These are phyloP conservation scores for Pristionchus arcanus DNA, from an alignment of 2,888 invertebrate species.

Conservation along the genomic window DNA sequence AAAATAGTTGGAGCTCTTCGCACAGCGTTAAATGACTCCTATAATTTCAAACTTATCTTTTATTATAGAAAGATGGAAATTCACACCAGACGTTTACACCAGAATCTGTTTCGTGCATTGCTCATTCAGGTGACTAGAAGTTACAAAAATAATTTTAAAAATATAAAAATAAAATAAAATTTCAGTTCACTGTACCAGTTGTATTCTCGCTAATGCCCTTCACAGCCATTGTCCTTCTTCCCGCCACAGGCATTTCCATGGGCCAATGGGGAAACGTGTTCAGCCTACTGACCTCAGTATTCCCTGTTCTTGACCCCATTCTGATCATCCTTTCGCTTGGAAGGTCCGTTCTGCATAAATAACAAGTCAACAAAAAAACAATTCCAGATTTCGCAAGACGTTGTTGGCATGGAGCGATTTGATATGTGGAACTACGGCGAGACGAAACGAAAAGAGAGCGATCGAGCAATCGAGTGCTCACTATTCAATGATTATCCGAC, in stretches of 20 bases:
- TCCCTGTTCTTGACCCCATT: background rate
- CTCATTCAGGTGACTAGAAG: constrained; percentile 17
- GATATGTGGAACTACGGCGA: background rate
- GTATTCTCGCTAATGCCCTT: background rate
- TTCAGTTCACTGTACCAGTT: background rate
- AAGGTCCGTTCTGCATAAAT: too few relatives aligned
- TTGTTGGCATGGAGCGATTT: background rate
- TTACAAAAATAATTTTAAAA: background rate
- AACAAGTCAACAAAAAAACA: too few relatives aligned
- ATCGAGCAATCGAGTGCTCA: background rate
- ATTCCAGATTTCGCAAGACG: background rate
- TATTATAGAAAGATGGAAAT: background rate
- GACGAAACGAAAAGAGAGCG: background rate
- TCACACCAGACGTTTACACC: background rate
- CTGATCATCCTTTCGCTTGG: background rate
- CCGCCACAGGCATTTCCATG: background rate
- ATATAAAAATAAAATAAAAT: background rate
- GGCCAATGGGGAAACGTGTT: background rate
- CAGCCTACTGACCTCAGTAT: background rate
- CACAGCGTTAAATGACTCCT: background rate
- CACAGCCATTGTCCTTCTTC: background rate
- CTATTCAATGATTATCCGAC: background rate
- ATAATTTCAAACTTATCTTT: background rate
- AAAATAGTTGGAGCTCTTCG: background rate
- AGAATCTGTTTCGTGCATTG: background rate